A percentile compares a stretch with the other conserved stretches of the same genome.
phyloP scores from a whole-genome alignment of 2,113 vertebrate species.

The Heliornis fulica region DNA sequence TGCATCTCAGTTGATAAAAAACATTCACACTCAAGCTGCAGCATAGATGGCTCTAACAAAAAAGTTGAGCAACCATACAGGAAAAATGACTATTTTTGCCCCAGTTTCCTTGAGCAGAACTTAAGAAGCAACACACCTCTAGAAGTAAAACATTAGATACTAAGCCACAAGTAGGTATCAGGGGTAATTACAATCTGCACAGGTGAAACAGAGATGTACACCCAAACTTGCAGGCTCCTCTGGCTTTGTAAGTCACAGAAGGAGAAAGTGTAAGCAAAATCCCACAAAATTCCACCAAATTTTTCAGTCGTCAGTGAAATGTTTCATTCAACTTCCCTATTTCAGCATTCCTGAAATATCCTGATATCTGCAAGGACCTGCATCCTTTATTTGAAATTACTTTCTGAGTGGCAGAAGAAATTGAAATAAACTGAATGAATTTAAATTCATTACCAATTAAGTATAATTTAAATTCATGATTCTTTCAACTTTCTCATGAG shows the following conservation, averaged over 20 bases:
- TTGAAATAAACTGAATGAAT: constrained; percentile 34
- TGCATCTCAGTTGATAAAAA: background rate
- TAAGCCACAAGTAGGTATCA: background rate
- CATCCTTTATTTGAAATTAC: background rate
- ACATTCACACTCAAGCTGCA: background rate
- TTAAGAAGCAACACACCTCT: background rate
- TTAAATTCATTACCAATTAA: constrained; percentile 61
- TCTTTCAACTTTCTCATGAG: constrained; percentile 38
- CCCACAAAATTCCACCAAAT: background rate
- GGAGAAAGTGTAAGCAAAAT: background rate
- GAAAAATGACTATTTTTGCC: background rate
- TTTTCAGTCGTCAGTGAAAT: background rate
- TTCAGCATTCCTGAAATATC: background rate
- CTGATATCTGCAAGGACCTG: background rate
- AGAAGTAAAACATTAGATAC: background rate
- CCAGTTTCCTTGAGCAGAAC: background rate
- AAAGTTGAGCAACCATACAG: background rate
- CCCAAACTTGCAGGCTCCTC: background rate
- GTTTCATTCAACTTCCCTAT: background rate
- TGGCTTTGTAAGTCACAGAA: fast-evolving
- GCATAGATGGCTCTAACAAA: background rate
- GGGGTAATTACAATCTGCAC: background rate
- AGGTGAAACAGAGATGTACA: background rate
- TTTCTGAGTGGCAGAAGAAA: constrained; percentile 5
- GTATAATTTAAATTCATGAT: constrained; percentile 42